Evolutionary conservation across 1,140 invertebrate genomes (phyloP).

Genomic region (Drosophila equinoxialis): DNA sequence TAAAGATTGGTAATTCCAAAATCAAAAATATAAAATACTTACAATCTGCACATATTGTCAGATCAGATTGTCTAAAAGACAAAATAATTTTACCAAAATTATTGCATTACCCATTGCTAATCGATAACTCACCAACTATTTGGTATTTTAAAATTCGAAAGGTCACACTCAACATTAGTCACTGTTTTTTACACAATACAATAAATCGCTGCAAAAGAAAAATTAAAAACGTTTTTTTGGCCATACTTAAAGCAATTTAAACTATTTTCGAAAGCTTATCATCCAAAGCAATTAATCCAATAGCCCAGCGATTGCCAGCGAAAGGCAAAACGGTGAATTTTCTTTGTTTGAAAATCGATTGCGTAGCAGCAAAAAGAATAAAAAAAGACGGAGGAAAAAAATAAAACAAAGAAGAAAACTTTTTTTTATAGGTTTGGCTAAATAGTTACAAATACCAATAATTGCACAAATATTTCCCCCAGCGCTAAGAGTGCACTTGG

Average conservation of each 20-base stretch:
- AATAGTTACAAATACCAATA: neutral
- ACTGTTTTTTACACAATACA: constrained; percentile 66
- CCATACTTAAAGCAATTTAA: constrained; percentile 34
- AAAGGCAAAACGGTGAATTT: neutral
- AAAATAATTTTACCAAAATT: too few species aligned
- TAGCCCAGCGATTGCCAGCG: neutral
- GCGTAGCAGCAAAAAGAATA: constrained; percentile 36
- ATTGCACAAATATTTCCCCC: constrained; percentile 42
- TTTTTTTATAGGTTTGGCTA: constrained; percentile 2
- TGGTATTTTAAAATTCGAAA: constrained; percentile 7
- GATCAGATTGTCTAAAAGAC: neutral
- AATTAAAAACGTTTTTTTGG: constrained; percentile 17
- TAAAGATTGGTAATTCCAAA: too few species aligned
- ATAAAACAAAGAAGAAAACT: constrained; percentile 42
- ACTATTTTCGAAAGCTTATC: neutral
- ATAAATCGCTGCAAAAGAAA: constrained; percentile 50
- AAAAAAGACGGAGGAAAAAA: constrained; percentile 14
- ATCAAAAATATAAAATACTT: too few species aligned
- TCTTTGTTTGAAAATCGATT: constrained; percentile 63
- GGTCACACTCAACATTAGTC: constrained; percentile 63
- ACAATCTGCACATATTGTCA: too few species aligned
- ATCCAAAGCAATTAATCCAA: neutral
- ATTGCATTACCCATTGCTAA: neutral
- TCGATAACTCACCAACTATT: neutral
- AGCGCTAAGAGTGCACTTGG: constrained; percentile 41